Evolutionary conservation across 2,888 invertebrate species (phyloP).

Genomic region (Ophion ventricosus): DNA sequence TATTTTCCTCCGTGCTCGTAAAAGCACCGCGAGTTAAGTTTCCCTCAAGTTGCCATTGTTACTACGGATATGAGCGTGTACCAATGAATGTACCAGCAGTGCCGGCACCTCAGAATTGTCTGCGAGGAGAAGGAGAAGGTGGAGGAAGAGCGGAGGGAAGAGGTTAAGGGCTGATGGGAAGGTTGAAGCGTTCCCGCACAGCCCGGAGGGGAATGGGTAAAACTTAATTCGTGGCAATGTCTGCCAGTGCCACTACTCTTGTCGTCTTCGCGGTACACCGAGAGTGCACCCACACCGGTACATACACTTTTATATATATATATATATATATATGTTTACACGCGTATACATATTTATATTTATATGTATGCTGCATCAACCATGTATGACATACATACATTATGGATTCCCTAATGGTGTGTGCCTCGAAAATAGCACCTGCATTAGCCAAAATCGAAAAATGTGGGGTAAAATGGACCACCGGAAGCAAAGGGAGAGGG

Average conservation of each 20-base stretch:
- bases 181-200: slow-evolving; percentile 24
- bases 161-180: slow-evolving; percentile 13
- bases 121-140: background rate
- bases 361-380: slow-evolving; percentile 15
- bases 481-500: background rate
- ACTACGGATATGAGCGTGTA: slow-evolving; percentile 61
- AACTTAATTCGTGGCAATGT: slow-evolving; percentile 66
- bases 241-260: slow-evolving; percentile 57
- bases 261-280: slow-evolving; percentile 63
- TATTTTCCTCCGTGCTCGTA: slow-evolving; percentile 70
- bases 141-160: slow-evolving; percentile 8
- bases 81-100: slow-evolving; percentile 59
- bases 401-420: slow-evolving; percentile 13
- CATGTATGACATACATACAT: background rate
- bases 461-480: background rate
- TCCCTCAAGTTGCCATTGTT: slow-evolving; percentile 62
- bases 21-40: slow-evolving; percentile 64
- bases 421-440: slow-evolving; percentile 11
- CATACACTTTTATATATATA: slow-evolving; percentile 15
- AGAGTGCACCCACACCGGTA: slow-evolving; percentile 45
- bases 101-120: slow-evolving; percentile 33
- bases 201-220: slow-evolving; percentile 42
- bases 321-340: slow-evolving; percentile 33
- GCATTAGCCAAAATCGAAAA: slow-evolving; percentile 1
- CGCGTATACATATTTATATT: slow-evolving; percentile 29